A percentile compares a stretch with the other conserved stretches of the same genome.
Conservation (phyloP, 2,888 invertebrate species). For the Andrena dorsata region DNA sequence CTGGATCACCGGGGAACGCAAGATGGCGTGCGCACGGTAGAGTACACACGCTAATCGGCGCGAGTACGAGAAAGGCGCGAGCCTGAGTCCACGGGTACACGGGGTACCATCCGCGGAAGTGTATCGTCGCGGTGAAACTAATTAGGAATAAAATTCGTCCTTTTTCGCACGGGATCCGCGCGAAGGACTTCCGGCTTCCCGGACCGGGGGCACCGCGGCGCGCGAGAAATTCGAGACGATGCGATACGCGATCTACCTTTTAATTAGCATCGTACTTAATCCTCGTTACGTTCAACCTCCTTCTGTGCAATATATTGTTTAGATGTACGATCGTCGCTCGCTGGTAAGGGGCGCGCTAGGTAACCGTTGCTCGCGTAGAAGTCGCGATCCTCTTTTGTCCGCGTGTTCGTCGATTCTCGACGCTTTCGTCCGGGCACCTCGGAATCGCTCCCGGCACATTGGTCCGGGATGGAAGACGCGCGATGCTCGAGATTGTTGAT, state of each 20-base stretch:
- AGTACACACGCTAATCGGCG: background rate
- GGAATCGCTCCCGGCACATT: background rate
- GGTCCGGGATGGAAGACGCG: constrained; percentile 46
- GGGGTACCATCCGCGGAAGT: constrained; percentile 8
- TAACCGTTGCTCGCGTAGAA: background rate
- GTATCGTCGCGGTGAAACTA: constrained; percentile 25
- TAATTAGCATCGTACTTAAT: constrained; percentile 49
- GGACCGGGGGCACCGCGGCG: background rate
- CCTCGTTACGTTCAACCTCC: constrained; percentile 38
- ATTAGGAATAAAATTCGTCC: constrained; percentile 66
- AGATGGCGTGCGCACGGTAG: background rate
- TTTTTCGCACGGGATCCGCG: constrained; percentile 62
- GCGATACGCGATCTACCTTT: constrained; percentile 22
- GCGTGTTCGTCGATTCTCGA: background rate
- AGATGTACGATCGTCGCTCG: constrained; percentile 22
- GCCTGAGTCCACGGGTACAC: background rate
- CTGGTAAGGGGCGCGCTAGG: background rate
- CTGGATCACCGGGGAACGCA: background rate
- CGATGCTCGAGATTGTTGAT: constrained; percentile 80
- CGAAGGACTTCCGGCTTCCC: constrained; percentile 37
- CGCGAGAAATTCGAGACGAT: constrained; percentile 28
- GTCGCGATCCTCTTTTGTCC: background rate
- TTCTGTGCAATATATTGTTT: constrained; percentile 57
- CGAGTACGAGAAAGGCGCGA: background rate
- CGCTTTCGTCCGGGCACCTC: background rate